Evolutionary conservation across 2,888 invertebrate species (phyloP).

Genomic region (Macaria notata): DNA sequence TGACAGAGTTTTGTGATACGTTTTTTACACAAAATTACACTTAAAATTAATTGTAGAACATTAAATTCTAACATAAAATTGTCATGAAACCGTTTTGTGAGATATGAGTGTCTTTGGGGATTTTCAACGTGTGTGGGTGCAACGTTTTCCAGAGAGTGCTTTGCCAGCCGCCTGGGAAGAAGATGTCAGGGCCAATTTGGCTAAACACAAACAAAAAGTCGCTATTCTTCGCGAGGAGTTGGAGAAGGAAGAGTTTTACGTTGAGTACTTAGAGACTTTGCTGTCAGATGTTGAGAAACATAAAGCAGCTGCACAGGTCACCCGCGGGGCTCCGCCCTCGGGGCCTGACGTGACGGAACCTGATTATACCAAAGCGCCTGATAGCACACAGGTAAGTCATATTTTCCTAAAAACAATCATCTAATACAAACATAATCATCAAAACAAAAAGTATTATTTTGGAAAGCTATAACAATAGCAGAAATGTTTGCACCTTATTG

Average conservation of each 20-base stretch:
- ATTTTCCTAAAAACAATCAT: too few species aligned
- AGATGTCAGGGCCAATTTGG: slow-evolving; percentile 94
- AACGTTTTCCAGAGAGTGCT: slow-evolving; percentile 94
- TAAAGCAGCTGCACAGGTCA: slow-evolving; percentile 81
- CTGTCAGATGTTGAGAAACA: slow-evolving; percentile 93
- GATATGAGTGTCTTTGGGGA: slow-evolving; percentile 94
- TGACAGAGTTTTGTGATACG: slow-evolving; percentile 62
- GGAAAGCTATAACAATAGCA: slow-evolving; percentile 11
- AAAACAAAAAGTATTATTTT: slow-evolving; percentile 19
- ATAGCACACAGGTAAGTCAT: slow-evolving; percentile 69
- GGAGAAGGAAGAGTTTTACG: slow-evolving; percentile 95
- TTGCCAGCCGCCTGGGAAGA: slow-evolving; percentile 96
- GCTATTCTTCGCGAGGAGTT: slow-evolving; percentile 91
- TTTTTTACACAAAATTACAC: slow-evolving; percentile 49
- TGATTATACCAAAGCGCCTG: slow-evolving; percentile 68
- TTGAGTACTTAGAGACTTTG: slow-evolving; percentile 92
- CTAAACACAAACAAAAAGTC: slow-evolving; percentile 94
- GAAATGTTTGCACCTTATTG: slow-evolving; percentile 21
- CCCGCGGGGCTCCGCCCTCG: slow-evolving; percentile 77
- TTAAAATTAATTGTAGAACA: slow-evolving; percentile 37
- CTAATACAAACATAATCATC: too few species aligned
- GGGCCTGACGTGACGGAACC: slow-evolving; percentile 67
- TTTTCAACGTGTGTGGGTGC: slow-evolving; percentile 95
- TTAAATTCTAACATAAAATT: slow-evolving; percentile 70
- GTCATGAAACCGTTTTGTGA: slow-evolving; percentile 80